These are phyloP conservation scores for Rhogogaster chlorosoma DNA, from an alignment of 2,888 invertebrate genomes.

Conservation along the genomic window DNA sequence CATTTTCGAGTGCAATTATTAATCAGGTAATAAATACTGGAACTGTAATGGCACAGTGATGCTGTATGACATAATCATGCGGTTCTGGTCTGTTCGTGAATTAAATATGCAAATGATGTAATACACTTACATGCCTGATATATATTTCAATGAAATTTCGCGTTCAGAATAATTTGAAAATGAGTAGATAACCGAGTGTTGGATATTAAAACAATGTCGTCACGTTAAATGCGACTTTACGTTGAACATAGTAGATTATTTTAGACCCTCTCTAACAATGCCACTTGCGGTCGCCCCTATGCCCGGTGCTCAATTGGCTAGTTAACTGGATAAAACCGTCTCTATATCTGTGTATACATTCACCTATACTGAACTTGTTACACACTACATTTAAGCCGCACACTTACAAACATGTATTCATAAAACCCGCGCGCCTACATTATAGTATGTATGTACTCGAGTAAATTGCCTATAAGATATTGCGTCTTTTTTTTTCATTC, in stretches of 20 bases:
- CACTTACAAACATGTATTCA: background rate
- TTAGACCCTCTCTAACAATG: constrained; percentile 50
- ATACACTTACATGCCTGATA: background rate
- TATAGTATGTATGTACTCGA: background rate
- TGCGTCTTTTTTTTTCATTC: background rate
- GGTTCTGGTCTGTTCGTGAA: background rate
- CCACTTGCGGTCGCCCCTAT: constrained; percentile 58
- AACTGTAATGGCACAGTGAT: constrained; percentile 1
- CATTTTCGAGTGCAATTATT: background rate
- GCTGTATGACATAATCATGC: constrained; percentile 3
- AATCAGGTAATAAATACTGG: background rate
- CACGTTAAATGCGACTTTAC: constrained; percentile 29
- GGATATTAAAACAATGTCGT: constrained; percentile 13
- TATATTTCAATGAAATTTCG: background rate
- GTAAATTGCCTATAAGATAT: background rate
- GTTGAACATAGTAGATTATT: constrained; percentile 40
- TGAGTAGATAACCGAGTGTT: background rate
- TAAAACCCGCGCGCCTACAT: background rate
- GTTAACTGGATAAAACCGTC: constrained; percentile 66
- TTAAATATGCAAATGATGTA: background rate
- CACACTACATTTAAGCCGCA: background rate
- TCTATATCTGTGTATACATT: constrained; percentile 16
- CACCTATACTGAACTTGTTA: constrained; percentile 33
- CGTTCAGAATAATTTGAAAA: background rate
- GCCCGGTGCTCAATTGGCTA: constrained; percentile 66